Evolutionary conservation across 1,140 invertebrate genomes (phyloP).

Genomic region (Epicauta chinensis): DNA sequence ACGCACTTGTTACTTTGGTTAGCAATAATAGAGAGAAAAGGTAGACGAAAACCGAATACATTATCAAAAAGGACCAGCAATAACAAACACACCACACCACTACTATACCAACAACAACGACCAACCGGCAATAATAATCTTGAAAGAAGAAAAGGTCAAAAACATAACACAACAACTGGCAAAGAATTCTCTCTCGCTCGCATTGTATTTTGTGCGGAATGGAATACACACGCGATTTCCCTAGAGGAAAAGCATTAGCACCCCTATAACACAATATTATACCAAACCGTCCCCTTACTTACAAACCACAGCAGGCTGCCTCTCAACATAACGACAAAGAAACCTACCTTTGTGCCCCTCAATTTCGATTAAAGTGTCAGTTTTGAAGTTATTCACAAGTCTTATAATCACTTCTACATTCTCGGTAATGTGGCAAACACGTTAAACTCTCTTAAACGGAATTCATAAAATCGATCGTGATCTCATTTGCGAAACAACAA

Average conservation of each 20-base stretch:
- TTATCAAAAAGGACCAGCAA: too few relatives aligned
- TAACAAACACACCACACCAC: too few relatives aligned
- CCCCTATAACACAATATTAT: constrained; percentile 33
- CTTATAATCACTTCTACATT: background rate
- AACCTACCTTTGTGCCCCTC: background rate
- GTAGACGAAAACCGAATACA: too few relatives aligned
- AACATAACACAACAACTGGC: constrained; percentile 4
- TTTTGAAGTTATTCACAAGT: constrained; percentile 6
- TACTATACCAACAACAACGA: too few relatives aligned
- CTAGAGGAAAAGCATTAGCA: constrained; percentile 30
- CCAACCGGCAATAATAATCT: background rate
- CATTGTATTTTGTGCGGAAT: constrained; percentile 9
- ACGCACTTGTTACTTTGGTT: background rate
- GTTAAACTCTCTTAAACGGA: too few relatives aligned
- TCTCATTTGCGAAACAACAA: too few relatives aligned
- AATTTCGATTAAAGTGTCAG: constrained; percentile 12
- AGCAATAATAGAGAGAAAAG: too few relatives aligned
- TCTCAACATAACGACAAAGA: constrained; percentile 7
- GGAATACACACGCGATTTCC: constrained; percentile 29
- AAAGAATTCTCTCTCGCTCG: background rate
- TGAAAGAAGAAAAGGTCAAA: background rate
- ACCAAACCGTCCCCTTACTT: constrained; percentile 18
- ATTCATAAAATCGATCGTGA: too few relatives aligned
- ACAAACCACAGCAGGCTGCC: constrained; percentile 18
- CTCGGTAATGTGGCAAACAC: too few relatives aligned